phyloP scores from a whole-genome alignment of 1,140 invertebrate genomes.

The Matsumurasca onukii region DNA sequence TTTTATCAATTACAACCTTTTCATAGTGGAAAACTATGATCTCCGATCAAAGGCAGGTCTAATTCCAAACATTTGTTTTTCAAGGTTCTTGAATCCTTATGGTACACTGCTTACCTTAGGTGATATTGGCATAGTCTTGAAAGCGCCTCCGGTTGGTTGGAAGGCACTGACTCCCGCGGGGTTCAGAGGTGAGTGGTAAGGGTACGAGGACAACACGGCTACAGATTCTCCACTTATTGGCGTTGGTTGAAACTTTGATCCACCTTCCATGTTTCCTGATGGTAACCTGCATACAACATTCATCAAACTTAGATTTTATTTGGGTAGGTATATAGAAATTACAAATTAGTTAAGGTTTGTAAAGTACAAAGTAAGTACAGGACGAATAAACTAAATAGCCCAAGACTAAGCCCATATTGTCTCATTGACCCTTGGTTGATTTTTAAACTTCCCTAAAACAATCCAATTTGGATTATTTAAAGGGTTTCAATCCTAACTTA shows the following conservation, averaged over 20 bases:
- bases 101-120: conserved; percentile 57
- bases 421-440: no score
- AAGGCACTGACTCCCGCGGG: conserved; percentile 78
- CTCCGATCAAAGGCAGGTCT: no score
- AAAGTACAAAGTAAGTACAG: no score
- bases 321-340: neutral
- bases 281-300: conserved; percentile 25
- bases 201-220: conserved; percentile 49
- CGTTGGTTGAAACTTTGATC: neutral
- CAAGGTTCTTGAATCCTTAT: no score
- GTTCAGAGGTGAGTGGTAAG: conserved; percentile 70
- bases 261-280: conserved; percentile 10
- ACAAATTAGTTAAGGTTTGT: neutral
- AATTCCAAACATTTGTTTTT: no score
- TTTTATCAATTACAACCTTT: no score
- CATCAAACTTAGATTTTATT: neutral
- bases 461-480: no score
- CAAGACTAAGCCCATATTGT: no score
- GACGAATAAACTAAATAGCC: no score
- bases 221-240: conserved; percentile 8
- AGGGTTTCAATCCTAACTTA: no score
- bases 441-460: no score
- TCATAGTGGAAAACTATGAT: no score
- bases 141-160: conserved; percentile 80
- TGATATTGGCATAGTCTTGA: conserved; percentile 78